Evolutionary conservation across 2,797 vertebrate species (phyloP).

Genomic region (Anas acuta): DNA sequence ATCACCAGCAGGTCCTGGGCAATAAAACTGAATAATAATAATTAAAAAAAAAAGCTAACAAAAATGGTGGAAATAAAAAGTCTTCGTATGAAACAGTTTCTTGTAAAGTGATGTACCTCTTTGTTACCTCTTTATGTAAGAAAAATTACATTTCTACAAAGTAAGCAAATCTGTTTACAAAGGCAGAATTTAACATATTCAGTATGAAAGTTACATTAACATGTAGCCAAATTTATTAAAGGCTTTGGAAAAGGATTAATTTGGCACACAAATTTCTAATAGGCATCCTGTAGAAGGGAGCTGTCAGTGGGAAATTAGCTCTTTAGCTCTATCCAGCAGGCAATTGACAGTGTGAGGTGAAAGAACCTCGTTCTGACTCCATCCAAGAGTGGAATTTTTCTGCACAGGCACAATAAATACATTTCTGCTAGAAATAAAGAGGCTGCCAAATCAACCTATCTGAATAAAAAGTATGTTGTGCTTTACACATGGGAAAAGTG

Average conservation of each 20-base stretch:
- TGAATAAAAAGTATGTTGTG: constrained; percentile 48
- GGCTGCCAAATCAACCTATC: constrained; percentile 50
- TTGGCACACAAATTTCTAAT: background rate
- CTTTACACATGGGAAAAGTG: constrained; percentile 48
- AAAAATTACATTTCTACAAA: background rate
- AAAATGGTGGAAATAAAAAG: background rate
- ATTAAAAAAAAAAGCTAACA: background rate
- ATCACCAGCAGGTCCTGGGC: background rate
- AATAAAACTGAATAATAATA: background rate
- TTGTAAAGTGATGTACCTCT: background rate
- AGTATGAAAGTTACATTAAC: background rate
- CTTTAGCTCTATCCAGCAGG: background rate
- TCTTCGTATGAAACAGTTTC: background rate
- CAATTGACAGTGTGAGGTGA: background rate
- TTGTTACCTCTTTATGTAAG: background rate
- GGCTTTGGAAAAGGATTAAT: background rate
- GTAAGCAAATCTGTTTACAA: background rate
- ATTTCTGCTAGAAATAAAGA: constrained; percentile 24
- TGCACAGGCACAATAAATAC: constrained; percentile 1
- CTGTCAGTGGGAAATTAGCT: constrained; percentile 6
- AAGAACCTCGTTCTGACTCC: background rate
- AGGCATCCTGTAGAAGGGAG: background rate
- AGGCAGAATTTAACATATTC: background rate
- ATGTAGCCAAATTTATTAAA: background rate
- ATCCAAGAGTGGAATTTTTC: background rate